A percentile compares a stretch with the other conserved stretches of the same genome.
Evolutionary conservation across 2,888 invertebrate genomes (phyloP).

Genomic region (Conops quadrifasciatus): DNA sequence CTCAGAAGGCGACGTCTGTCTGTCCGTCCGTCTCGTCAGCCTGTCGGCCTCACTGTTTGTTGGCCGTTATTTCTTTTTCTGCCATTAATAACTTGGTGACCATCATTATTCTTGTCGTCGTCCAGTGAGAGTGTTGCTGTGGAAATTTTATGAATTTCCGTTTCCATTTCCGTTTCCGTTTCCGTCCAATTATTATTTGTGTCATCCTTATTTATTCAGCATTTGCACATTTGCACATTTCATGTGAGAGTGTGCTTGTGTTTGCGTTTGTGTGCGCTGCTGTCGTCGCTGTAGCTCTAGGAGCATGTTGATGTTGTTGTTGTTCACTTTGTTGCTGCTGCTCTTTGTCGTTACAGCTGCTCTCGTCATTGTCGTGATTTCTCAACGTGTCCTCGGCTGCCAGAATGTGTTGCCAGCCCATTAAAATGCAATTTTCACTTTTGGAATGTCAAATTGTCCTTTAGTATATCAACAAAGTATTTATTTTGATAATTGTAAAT

Average conservation of each 20-base stretch:
- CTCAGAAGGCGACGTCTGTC: too few relatives aligned
- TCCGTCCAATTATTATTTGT: constrained; percentile 30
- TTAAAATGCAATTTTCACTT: constrained; percentile 23
- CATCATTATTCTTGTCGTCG: constrained; percentile 17
- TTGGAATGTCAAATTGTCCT: neutral
- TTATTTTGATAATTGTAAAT: neutral
- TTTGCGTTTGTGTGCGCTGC: too few relatives aligned
- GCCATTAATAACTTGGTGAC: neutral
- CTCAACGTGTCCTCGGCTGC: neutral
- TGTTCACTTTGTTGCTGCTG: neutral
- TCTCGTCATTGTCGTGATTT: too few relatives aligned
- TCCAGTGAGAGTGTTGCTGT: constrained; percentile 18
- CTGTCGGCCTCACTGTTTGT: too few relatives aligned
- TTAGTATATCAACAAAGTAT: neutral
- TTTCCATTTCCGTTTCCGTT: constrained; percentile 32
- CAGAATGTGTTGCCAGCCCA: neutral
- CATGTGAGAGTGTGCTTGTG: too few relatives aligned
- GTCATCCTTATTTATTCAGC: constrained; percentile 11
- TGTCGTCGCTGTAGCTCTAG: neutral
- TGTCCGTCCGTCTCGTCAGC: neutral
- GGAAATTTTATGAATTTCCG: constrained; percentile 28
- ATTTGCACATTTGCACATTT: constrained; percentile 13
- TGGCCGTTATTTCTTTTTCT: too few relatives aligned
- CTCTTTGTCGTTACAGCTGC: neutral
- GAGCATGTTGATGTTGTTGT: neutral